Evolutionary conservation across 1,140 invertebrate genomes (phyloP).

Genomic region (Stegodyphus mimosarum): DNA sequence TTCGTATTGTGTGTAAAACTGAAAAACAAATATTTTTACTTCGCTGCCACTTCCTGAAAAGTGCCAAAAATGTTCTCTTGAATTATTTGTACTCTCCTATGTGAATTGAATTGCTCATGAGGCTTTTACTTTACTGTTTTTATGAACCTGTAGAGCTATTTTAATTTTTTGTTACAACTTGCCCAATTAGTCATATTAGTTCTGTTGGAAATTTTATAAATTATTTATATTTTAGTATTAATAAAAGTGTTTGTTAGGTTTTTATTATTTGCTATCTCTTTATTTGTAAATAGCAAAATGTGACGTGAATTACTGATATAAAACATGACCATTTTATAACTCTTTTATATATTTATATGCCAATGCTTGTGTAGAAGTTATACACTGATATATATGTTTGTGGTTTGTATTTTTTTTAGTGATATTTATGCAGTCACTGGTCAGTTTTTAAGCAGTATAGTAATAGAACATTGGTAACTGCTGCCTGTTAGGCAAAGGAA

Average conservation of each 20-base stretch:
- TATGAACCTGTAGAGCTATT: background rate
- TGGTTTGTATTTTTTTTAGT: constrained; percentile 42
- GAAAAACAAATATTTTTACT: background rate
- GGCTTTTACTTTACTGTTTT: background rate
- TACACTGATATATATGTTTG: constrained; percentile 35
- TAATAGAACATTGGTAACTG: background rate
- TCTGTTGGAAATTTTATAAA: constrained; percentile 3
- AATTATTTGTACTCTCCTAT: background rate
- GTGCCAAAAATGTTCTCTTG: constrained; percentile 33
- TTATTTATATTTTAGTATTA: constrained; percentile 8
- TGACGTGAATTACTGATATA: background rate
- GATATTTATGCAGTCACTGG: constrained; percentile 47
- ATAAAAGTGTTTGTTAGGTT: constrained; percentile 14
- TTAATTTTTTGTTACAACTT: background rate
- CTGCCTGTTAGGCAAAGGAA: background rate
- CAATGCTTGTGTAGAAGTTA: constrained; percentile 42
- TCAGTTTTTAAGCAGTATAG: constrained; percentile 26
- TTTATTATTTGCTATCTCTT: constrained; percentile 43
- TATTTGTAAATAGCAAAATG: constrained; percentile 28
- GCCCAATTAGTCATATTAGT: background rate
- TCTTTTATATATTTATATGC: constrained; percentile 59
- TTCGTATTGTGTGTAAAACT: background rate
- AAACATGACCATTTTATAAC: constrained; percentile 45
- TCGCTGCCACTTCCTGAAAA: constrained; percentile 41
- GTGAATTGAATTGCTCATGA: background rate